A percentile compares a stretch with the other conserved stretches of the same genome.
Evolutionary conservation across 2,888 invertebrate genomes (phyloP).

Genomic region (Balanococcus diminutus): DNA sequence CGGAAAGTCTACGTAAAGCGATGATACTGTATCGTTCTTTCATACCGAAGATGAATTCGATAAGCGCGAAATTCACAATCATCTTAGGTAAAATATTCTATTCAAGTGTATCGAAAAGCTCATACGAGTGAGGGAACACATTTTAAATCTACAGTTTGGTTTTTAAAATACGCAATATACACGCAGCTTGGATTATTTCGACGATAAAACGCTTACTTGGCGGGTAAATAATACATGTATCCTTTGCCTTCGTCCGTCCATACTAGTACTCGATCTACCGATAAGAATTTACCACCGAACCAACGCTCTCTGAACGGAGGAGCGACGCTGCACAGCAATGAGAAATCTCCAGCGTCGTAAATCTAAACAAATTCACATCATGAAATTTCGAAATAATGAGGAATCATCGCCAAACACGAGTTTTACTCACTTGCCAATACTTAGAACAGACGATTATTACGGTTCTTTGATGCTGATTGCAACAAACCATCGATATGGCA

Average conservation of each 20-base stretch:
- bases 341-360: conserved; percentile 89
- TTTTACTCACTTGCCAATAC: conserved; percentile 84
- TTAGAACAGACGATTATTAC: conserved; percentile 96
- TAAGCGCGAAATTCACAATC: conserved; percentile 14
- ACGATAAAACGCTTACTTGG: conserved; percentile 76
- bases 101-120: not conserved
- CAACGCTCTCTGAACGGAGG: conserved; percentile 89
- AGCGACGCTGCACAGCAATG: conserved; percentile 88
- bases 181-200: not conserved
- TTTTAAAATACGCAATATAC: not conserved
- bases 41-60: not conserved
- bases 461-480: conserved; percentile 93
- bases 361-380: conserved; percentile 64
- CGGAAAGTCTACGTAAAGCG: not conserved
- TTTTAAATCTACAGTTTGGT: not conserved
- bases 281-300: conserved; percentile 94
- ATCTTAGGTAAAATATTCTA: not conserved
- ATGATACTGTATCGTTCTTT: not conserved
- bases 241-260: conserved; percentile 97
- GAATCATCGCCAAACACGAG: too few species aligned
- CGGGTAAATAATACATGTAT: conserved; percentile 92
- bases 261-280: conserved; percentile 88
- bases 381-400: not conserved
- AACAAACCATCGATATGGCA: conserved; percentile 91
- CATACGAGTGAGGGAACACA: not conserved